Evolutionary conservation across 35 echinoderm and acorn worm genomes (phyloP).

Genomic region (Apostichopus californicus): DNA sequence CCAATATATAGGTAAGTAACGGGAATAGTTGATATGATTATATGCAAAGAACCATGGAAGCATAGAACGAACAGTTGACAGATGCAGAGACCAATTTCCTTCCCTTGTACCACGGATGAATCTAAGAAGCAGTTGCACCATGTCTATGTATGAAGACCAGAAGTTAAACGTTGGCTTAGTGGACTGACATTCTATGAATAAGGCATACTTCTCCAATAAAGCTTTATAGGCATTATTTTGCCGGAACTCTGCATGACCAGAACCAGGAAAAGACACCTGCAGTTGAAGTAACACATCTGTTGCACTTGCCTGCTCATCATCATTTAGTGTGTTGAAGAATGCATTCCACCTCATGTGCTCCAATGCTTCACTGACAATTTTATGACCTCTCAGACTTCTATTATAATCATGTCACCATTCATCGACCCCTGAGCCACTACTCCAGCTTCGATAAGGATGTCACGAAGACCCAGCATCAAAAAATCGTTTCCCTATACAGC

Average conservation of each 20-base stretch:
- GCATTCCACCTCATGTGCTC: slow-evolving; percentile 52
- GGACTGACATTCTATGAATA: not conserved
- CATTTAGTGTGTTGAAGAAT: slow-evolving; percentile 40
- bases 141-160: slow-evolving; percentile 63
- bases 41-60: slow-evolving; percentile 76
- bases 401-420: slow-evolving; percentile 68
- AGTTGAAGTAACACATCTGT: not conserved
- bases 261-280: not conserved
- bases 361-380: slow-evolving; percentile 67
- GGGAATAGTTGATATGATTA: slow-evolving; percentile 55
- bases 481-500: slow-evolving; percentile 79
- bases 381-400: slow-evolving; percentile 60
- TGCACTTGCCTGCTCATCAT: not conserved
- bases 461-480: slow-evolving; percentile 77
- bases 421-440: slow-evolving; percentile 69
- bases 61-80: slow-evolving; percentile 31
- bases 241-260: not conserved
- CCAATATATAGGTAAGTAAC: slow-evolving; percentile 60
- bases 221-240: not conserved
- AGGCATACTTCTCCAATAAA: not conserved
- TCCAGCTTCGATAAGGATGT: slow-evolving; percentile 64
- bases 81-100: slow-evolving; percentile 76
- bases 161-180: slow-evolving; percentile 49
- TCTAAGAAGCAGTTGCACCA: slow-evolving; percentile 42
- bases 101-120: slow-evolving; percentile 52